phyloP scores from a whole-genome alignment of 2,113 vertebrate genomes.

The Symphodus melops region DNA sequence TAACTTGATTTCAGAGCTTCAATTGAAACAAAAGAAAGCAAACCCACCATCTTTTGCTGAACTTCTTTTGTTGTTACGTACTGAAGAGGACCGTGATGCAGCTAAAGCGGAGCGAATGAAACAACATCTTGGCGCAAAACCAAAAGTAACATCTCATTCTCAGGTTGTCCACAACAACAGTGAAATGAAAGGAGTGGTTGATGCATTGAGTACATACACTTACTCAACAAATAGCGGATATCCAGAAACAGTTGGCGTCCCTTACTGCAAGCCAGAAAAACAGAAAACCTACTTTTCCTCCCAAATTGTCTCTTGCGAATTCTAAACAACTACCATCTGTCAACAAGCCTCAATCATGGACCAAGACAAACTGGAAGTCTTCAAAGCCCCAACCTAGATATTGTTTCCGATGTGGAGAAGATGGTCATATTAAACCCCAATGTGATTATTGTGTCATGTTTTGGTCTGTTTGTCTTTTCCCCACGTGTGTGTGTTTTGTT shows the following conservation, averaged over 20 bases:
- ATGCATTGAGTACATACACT: no score
- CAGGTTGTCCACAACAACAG: background rate
- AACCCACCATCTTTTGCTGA: conserved; percentile 1
- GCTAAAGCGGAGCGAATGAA: background rate
- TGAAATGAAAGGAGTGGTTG: no score
- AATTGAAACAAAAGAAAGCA: background rate
- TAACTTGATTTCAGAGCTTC: background rate
- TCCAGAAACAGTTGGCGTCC: no score
- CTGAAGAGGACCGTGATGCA: background rate
- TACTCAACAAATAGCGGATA: background rate
- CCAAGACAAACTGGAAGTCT: no score
- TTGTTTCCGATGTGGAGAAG: background rate
- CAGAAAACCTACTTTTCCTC: no score
- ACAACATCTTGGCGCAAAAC: background rate
- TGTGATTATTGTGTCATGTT: no score
- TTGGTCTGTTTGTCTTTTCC: no score
- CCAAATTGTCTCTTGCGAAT: no score
- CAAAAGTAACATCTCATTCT: background rate
- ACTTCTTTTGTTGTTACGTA: background rate
- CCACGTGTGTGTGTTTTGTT: no score
- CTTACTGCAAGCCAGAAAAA: no score
- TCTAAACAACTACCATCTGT: no score
- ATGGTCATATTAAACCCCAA: background rate
- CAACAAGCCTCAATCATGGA: no score
- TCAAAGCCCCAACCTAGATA: background rate